These are phyloP conservation scores for Bradypodion pumilum DNA, from an alignment of 2,797 vertebrate species.

Conservation along the genomic window DNA sequence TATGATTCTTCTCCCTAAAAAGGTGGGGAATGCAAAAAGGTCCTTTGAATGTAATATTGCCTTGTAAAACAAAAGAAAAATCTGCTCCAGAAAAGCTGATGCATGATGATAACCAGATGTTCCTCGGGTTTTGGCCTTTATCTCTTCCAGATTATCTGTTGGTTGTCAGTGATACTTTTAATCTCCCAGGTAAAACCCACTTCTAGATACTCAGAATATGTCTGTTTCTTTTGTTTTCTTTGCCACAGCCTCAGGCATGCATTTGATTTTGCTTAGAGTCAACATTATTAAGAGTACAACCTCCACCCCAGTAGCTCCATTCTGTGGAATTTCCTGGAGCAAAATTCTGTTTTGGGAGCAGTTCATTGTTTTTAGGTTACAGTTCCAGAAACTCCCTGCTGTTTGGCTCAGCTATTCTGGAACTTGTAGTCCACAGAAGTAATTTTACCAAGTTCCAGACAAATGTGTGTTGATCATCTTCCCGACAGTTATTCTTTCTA, in stretches of 20 bases:
- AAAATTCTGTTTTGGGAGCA: background rate
- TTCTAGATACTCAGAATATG: background rate
- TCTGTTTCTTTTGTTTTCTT: background rate
- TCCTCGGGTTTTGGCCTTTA: background rate
- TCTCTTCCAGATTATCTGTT: background rate
- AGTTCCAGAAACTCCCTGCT: background rate
- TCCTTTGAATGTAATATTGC: slow-evolving; percentile 30
- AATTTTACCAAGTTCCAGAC: background rate
- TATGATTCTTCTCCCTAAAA: background rate
- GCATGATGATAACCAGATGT: slow-evolving; percentile 30
- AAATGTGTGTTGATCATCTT: background rate
- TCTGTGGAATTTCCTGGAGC: background rate
- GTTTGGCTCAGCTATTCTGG: background rate
- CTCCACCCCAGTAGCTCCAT: background rate
- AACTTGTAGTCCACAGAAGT: background rate
- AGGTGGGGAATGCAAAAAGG: slow-evolving; percentile 10
- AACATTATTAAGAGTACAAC: background rate
- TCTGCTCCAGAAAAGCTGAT: slow-evolving; percentile 11
- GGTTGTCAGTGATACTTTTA: background rate
- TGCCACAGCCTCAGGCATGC: background rate
- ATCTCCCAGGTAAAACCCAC: background rate
- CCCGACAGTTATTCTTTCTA: background rate
- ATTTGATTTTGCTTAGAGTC: background rate
- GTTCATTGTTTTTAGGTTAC: background rate
- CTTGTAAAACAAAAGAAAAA: slow-evolving; percentile 6